Evolutionary conservation across 1,140 invertebrate species (phyloP), one percentile per base, ranked within the genome.

Genomic region (Caenorhabditis brenneri): DNA sequence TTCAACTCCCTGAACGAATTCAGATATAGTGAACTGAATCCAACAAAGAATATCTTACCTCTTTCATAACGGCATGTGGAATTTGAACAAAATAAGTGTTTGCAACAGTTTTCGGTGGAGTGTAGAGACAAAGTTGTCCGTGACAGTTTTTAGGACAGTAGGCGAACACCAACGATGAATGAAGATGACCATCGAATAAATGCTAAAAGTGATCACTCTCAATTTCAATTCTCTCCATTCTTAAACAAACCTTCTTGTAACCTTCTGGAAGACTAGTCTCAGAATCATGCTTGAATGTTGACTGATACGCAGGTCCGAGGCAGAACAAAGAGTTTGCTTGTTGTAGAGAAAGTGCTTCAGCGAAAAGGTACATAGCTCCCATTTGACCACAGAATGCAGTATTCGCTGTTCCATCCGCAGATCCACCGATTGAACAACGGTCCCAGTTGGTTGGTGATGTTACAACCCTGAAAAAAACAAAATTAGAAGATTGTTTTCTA

Each of bases 101-200:
- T 92, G 97, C 98, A 91, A 96, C 95, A 93, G 98, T 98, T 80
- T 97, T 96, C 81, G 96, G 95, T 82, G 96, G 97, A 4, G 91
- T 91, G 92, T 99, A 97, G 84, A 99, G 93, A 93, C 97, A 99
- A 58, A 99, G 93, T 92, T 99, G 97, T 89, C 96, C 96, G 92
- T 99, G 97, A 90, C 93, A 93, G 78, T 97, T 97, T 88, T 99
- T 97, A 74, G 98, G 97, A 92, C 98, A 99, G 93, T 99, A 99
- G 95, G 99, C 97, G 92, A 99, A 99, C 88, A 99, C 96, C 90
- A 99, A 96, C 87, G 95, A 95, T 88, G 94, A 95, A 85, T 96
- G 97, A 88, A 99, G 92, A 92, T 97, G 97, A 84, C 97, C 97
- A 92, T 99, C 97, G 92, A 99, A 99, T 87, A 99, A 93, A 84